phyloP scores from a whole-genome alignment of 2,797 vertebrate genomes.

The Pseudochaenichthys georgianus region DNA sequence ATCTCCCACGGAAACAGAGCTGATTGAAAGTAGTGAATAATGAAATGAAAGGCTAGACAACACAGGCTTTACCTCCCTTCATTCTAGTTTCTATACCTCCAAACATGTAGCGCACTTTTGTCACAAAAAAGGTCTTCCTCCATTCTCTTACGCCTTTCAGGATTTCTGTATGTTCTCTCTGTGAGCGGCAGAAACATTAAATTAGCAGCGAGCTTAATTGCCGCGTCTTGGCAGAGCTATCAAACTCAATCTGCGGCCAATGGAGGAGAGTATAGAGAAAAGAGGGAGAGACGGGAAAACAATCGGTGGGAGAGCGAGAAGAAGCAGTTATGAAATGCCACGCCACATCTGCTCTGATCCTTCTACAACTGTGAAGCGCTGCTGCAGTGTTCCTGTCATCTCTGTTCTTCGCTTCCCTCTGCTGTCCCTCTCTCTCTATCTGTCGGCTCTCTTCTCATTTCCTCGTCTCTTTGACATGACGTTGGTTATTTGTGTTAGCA shows the following conservation, averaged over 20 bases:
- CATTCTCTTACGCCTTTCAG: conserved; percentile 29
- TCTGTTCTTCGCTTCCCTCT: conserved; percentile 35
- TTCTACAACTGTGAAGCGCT: conserved; percentile 53
- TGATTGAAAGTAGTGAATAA: conserved; percentile 78
- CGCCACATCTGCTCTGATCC: conserved; percentile 73
- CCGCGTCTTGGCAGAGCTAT: conserved; percentile 73
- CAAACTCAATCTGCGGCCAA: conserved; percentile 71
- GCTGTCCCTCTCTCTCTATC: conserved; percentile 23
- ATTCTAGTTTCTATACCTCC: conserved; percentile 57
- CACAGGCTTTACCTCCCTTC: conserved; percentile 66
- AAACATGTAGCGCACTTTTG: conserved; percentile 62
- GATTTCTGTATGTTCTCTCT: conserved; percentile 53
- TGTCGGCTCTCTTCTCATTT: conserved; percentile 37
- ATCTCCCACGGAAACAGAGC: conserved; percentile 75
- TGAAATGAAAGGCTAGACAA: conserved; percentile 74
- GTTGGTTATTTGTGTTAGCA: conserved; percentile 72
- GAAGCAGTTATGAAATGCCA: conserved; percentile 59
- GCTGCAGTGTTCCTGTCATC: conserved; percentile 57
- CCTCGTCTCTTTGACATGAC: conserved; percentile 57
- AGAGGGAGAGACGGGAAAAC: conserved; percentile 31
- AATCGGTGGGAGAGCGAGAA: conserved; percentile 31
- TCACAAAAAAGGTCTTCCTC: conserved; percentile 38
- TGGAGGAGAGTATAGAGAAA: conserved; percentile 60
- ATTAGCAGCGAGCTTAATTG: conserved; percentile 82
- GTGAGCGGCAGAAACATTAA: conserved; percentile 59